phyloP scores from a whole-genome alignment of 2,797 vertebrate species.

The Cheirogaleus major region DNA sequence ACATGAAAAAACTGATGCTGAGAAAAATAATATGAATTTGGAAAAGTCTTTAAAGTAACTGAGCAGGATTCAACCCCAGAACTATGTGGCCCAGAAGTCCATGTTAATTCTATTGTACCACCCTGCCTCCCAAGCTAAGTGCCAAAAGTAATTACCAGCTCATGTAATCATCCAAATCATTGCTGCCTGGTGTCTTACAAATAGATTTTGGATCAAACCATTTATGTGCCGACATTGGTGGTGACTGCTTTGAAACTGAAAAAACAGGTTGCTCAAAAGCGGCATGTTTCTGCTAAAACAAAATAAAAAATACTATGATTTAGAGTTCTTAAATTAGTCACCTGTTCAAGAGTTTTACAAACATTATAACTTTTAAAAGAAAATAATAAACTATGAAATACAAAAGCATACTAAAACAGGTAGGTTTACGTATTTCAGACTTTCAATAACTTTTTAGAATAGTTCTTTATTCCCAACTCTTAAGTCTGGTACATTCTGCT shows the following conservation, averaged over 20 bases:
- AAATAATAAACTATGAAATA: constrained; percentile 36
- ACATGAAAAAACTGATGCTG: neutral
- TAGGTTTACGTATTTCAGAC: neutral
- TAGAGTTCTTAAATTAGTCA: constrained; percentile 14
- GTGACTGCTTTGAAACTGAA: constrained; percentile 79
- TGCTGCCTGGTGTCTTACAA: constrained; percentile 90
- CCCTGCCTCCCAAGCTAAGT: neutral
- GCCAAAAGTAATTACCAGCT: constrained; percentile 83
- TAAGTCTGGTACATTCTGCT: constrained; percentile 20
- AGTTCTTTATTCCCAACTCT: constrained; percentile 28
- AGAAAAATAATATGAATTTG: constrained; percentile 30
- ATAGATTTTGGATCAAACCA: constrained; percentile 81
- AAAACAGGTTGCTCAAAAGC: constrained; percentile 83
- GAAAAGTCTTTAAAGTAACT: constrained; percentile 22
- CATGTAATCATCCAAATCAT: constrained; percentile 82
- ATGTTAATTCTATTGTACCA: neutral
- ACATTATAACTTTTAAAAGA: constrained; percentile 31
- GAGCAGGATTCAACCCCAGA: neutral
- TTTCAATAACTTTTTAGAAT: neutral
- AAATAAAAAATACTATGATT: constrained; percentile 1
- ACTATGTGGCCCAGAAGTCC: neutral
- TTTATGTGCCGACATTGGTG: constrained; percentile 82
- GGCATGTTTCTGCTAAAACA: constrained; percentile 84
- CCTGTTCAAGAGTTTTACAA: neutral
- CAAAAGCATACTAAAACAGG: neutral